Percentiles rank a stretch among this genome's conserved stretches.
Conservation (phyloP, 2,113 vertebrate genomes). For the Myxocyprinus asiaticus region DNA sequence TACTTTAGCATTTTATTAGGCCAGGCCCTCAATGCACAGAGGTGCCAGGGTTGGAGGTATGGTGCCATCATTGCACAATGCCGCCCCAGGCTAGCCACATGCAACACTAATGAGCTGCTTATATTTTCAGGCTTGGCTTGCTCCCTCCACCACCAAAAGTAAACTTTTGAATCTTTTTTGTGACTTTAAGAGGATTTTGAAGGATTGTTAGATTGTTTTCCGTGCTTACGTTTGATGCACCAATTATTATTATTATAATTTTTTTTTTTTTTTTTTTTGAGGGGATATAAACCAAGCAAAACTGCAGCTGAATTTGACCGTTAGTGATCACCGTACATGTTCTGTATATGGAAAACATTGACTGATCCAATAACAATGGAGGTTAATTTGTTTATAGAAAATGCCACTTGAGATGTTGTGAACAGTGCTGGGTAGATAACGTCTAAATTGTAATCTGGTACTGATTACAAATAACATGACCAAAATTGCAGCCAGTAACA, state of each 20-base stretch:
- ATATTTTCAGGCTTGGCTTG: conserved; percentile 72
- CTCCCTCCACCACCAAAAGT: conserved; percentile 72
- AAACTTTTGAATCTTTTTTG: conserved; percentile 64
- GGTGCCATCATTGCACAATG: conserved; percentile 65
- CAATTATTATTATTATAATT: too few relatives aligned
- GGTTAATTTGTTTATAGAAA: too few relatives aligned
- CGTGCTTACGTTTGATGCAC: conserved; percentile 37
- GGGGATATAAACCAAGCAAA: too few relatives aligned
- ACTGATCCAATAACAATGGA: too few relatives aligned
- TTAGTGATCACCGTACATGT: too few relatives aligned
- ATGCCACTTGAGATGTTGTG: too few relatives aligned
- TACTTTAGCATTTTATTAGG: conserved; percentile 65
- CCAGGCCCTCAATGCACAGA: conserved; percentile 58
- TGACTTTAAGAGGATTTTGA: conserved; percentile 64
- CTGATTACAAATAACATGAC: too few relatives aligned
- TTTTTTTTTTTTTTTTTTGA: conserved; percentile 62
- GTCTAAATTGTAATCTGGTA: too few relatives aligned
- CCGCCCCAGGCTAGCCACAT: conserved; percentile 68
- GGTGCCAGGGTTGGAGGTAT: conserved; percentile 59
- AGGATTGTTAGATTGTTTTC: conserved; percentile 71
- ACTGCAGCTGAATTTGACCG: too few relatives aligned
- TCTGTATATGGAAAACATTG: too few relatives aligned
- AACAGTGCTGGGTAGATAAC: too few relatives aligned
- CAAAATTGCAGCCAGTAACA: too few relatives aligned
- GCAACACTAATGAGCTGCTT: conserved; percentile 71